Percentiles rank a stretch among this genome's conserved stretches.
Evolutionary conservation across 1,140 invertebrate species (phyloP).

Genomic region (Rhyacophila brunnea): DNA sequence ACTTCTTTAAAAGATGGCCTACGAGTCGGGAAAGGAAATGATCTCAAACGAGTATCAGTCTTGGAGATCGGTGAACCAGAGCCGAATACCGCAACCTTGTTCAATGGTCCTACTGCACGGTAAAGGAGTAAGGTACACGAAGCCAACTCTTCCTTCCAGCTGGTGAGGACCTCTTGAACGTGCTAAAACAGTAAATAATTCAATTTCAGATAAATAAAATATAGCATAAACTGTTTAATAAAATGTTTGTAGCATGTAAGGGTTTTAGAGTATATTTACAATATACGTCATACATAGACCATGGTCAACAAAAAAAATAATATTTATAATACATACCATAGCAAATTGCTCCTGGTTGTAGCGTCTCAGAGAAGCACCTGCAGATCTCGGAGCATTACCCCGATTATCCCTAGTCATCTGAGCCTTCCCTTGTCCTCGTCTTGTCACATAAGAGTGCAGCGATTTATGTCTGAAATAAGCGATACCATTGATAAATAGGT

Average conservation of each 20-base stretch:
- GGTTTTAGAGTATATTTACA: no score
- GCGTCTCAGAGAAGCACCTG: constrained; percentile 76
- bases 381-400: constrained; percentile 70
- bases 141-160: constrained; percentile 67
- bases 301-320: no score
- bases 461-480: constrained; percentile 67
- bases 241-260: no score
- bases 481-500: no score
- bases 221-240: no score
- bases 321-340: constrained; percentile 51
- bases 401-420: constrained; percentile 70
- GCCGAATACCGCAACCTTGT: constrained; percentile 71
- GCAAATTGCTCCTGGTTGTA: constrained; percentile 73
- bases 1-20: constrained; percentile 81
- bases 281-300: neutral
- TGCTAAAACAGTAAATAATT: no score
- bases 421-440: constrained; percentile 79
- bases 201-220: neutral
- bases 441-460: constrained; percentile 82
- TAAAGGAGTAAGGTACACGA: constrained; percentile 76
- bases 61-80: constrained; percentile 70
- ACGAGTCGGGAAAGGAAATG: constrained; percentile 79
- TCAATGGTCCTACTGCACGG: constrained; percentile 72
- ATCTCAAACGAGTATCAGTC: constrained; percentile 65
- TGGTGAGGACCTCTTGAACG: constrained; percentile 70